Conservation (phyloP, 2,113 vertebrate species). For the human (Homo sapiens) region DNA sequence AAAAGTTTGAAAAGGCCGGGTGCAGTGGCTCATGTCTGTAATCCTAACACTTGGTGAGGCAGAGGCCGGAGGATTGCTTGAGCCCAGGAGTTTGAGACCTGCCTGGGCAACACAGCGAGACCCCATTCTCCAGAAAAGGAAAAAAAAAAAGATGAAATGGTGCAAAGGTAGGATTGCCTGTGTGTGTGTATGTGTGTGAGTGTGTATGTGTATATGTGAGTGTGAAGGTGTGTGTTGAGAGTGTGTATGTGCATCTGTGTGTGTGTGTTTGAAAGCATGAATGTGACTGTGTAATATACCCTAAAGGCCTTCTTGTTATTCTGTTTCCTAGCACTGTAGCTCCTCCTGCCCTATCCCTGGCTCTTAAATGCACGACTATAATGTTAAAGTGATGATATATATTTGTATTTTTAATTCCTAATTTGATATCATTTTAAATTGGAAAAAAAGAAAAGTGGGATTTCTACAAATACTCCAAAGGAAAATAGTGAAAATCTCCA, state of each 20-base stretch:
- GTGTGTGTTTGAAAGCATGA: neutral
- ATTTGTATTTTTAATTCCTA: conserved; percentile 8
- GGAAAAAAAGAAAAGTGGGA: neutral
- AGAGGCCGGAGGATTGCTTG: no score
- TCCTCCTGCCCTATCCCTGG: neutral
- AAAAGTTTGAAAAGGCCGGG: no score
- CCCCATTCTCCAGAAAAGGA: no score
- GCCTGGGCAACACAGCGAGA: no score
- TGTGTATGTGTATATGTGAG: neutral
- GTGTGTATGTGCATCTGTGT: neutral
- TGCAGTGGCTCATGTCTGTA: no score
- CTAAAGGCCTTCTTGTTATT: neutral
- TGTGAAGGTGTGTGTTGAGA: neutral
- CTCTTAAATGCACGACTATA: conserved; percentile 12
- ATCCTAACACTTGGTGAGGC: no score
- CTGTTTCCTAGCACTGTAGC: neutral
- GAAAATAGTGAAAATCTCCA: conserved; percentile 10
- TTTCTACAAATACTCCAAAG: conserved; percentile 44
- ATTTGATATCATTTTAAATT: conserved; percentile 27
- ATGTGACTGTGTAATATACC: neutral
- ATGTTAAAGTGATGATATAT: conserved; percentile 10
- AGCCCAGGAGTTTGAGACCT: no score
- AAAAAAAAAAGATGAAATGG: neutral
- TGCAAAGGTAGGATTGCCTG: neutral
- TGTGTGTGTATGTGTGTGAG: neutral